A percentile compares a stretch with the other conserved stretches of the same genome.
phyloP scores from a whole-genome alignment of 2,888 invertebrate genomes.

The Napeogenes sylphis region DNA sequence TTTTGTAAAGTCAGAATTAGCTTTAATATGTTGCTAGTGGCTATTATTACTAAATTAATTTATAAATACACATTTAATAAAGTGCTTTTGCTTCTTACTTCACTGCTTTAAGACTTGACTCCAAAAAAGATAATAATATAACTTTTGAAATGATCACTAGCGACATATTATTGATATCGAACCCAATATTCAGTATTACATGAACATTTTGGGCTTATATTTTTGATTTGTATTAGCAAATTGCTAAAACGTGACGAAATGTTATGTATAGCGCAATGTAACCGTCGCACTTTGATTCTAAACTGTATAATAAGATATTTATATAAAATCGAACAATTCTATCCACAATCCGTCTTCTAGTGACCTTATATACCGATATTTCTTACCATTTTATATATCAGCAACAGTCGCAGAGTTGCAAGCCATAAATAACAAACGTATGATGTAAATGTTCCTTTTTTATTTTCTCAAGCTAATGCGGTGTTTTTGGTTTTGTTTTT shows the following conservation, averaged over 20 bases:
- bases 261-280: constrained; percentile 18
- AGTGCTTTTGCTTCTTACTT: not conserved
- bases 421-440: not conserved
- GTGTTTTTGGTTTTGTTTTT: no score
- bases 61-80: not conserved
- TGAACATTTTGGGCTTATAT: not conserved
- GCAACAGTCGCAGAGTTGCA: constrained; percentile 41
- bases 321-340: constrained; percentile 23
- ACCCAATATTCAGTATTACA: not conserved
- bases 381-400: constrained; percentile 13
- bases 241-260: not conserved
- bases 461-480: no score
- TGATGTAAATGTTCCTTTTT: no score
- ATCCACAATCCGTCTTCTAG: constrained; percentile 28
- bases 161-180: not conserved
- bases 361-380: constrained; percentile 31
- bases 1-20: not conserved
- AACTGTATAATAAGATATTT: constrained; percentile 21
- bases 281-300: constrained; percentile 27
- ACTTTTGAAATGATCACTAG: not conserved
- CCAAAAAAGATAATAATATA: not conserved
- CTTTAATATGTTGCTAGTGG: constrained; percentile 3
- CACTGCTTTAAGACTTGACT: not conserved
- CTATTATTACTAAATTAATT: not conserved
- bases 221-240: not conserved